These are phyloP conservation scores for Yoshiicerus persimilis DNA, from an alignment of 1,140 invertebrate species.

Conservation along the genomic window DNA sequence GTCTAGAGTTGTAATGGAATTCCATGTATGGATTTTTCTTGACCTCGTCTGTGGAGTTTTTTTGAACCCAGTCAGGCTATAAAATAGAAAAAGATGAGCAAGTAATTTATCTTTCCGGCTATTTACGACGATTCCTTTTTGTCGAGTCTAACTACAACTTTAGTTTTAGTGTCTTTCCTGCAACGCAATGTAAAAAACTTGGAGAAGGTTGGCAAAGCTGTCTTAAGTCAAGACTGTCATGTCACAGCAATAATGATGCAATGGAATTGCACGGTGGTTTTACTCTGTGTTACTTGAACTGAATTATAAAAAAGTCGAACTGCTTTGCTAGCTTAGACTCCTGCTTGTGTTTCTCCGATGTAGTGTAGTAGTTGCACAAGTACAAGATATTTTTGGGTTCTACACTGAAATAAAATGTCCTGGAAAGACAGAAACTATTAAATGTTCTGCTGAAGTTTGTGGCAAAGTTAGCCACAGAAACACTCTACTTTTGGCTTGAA, in stretches of 20 bases:
- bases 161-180: constrained; percentile 5
- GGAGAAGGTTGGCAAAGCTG: not conserved
- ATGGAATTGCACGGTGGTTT: not conserved
- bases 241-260: not conserved
- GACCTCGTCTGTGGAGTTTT: not conserved
- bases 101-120: constrained; percentile 17
- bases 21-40: not conserved
- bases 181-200: not conserved
- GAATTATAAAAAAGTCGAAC: constrained; percentile 11
- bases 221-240: not conserved
- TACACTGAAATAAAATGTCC: not conserved
- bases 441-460: constrained; percentile 7
- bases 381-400: not conserved
- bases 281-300: not conserved
- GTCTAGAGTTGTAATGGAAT: not conserved
- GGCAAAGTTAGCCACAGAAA: not conserved
- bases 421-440: not conserved
- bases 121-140: not conserved
- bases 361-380: not conserved
- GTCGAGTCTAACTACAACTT: not conserved
- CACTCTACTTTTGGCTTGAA: not conserved
- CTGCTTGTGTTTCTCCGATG: not conserved
- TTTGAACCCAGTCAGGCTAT: not conserved
- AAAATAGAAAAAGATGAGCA: constrained; percentile 14
- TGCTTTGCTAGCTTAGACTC: not conserved